Percentiles rank a stretch among this genome's conserved stretches.
These are phyloP conservation scores for Strix uralensis DNA, from an alignment of 2,113 vertebrate species.

Conservation along the genomic window DNA sequence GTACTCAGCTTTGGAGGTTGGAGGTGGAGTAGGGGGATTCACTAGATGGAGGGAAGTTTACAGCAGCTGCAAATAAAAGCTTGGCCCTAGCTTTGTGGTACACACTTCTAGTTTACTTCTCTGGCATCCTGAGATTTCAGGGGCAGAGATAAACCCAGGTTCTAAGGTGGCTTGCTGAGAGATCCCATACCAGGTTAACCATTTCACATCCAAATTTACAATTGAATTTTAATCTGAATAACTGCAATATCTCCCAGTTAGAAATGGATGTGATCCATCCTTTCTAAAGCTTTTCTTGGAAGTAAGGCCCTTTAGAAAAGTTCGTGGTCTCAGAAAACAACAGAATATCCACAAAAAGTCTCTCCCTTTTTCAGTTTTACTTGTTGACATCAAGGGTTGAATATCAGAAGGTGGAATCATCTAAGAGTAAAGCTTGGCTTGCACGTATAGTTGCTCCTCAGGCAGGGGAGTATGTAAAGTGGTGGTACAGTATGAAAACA, in stretches of 20 bases:
- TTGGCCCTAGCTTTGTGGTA: neutral
- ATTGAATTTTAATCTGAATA: neutral
- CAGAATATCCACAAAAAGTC: neutral
- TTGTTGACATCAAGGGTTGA: neutral
- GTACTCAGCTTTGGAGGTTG: neutral
- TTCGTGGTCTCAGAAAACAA: neutral
- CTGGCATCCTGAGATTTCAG: neutral
- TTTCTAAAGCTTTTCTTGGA: neutral
- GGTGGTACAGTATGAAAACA: neutral
- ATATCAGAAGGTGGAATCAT: neutral
- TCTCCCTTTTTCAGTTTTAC: neutral
- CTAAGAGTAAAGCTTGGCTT: neutral
- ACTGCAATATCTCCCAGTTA: neutral
- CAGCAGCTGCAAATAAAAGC: neutral
- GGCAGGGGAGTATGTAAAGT: neutral
- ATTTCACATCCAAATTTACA: neutral
- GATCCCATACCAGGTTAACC: neutral
- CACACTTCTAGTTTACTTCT: neutral
- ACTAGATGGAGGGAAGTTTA: neutral
- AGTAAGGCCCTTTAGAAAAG: neutral
- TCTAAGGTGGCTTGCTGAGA: neutral
- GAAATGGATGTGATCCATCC: neutral
- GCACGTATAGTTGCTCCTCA: neutral
- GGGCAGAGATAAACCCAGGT: neutral
- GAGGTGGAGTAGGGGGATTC: neutral